A percentile compares a stretch with the other conserved stretches of the same genome.
Evolutionary conservation across 2,888 invertebrate genomes (phyloP).

Genomic region (Alcis repandata): DNA sequence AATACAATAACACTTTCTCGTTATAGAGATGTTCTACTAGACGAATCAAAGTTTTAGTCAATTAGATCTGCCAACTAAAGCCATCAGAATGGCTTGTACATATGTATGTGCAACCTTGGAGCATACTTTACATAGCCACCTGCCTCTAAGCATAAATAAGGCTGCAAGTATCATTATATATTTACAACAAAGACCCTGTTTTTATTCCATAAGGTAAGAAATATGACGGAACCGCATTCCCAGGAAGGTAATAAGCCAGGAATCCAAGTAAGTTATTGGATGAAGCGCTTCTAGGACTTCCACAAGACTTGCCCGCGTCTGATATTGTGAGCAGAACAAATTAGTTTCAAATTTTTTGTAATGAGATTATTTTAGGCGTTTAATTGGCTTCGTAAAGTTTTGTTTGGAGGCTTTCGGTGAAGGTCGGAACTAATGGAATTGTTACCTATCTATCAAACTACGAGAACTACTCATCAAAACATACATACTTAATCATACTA

Average conservation of each 20-base stretch:
- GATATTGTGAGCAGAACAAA: conserved; percentile 10
- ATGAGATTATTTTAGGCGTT: conserved; percentile 18
- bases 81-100: too few species aligned
- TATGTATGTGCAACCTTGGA: too few species aligned
- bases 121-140: too few species aligned
- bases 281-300: conserved; percentile 65
- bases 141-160: too few species aligned
- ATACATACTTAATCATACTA: too few species aligned
- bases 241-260: conserved; percentile 42
- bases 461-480: too few species aligned
- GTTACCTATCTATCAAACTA: too few species aligned
- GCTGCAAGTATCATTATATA: too few species aligned
- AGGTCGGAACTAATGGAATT: background rate
- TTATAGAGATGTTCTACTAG: too few species aligned
- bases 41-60: too few species aligned
- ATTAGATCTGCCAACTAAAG: too few species aligned
- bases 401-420: conserved; percentile 5
- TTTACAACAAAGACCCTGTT: background rate
- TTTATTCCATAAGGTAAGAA: conserved; percentile 1
- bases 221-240: conserved; percentile 34
- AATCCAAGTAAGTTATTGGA: conserved; percentile 61
- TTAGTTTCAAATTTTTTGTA: conserved; percentile 17
- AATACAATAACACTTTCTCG: too few species aligned
- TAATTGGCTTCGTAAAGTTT: conserved; percentile 17
- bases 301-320: conserved; percentile 43